These are phyloP conservation scores for Meleagris gallopavo DNA, from an alignment of 2,113 vertebrate genomes.

Conservation along the genomic window DNA sequence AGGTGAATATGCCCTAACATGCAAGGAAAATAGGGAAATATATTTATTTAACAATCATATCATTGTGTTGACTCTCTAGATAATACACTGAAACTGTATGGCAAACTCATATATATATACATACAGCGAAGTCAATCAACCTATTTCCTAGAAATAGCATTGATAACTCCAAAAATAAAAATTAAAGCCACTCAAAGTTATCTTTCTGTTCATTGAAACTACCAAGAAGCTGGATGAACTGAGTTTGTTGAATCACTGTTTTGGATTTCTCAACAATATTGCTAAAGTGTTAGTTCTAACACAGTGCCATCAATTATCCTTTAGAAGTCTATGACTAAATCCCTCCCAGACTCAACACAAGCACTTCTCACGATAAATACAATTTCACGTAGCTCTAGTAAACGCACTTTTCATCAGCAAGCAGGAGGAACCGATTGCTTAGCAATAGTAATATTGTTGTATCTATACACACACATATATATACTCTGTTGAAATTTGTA, in stretches of 20 bases:
- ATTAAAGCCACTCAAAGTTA: background rate
- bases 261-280: background rate
- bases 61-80: background rate
- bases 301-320: background rate
- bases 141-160: background rate
- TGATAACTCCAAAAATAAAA: background rate
- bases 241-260: background rate
- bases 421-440: background rate
- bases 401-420: background rate
- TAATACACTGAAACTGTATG: background rate
- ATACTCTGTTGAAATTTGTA: background rate
- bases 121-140: background rate
- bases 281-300: background rate
- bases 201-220: background rate
- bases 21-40: background rate
- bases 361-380: background rate
- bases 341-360: background rate
- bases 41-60: background rate
- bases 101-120: background rate
- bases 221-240: background rate
- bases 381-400: background rate
- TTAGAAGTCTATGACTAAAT: background rate
- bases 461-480: background rate
- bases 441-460: background rate
- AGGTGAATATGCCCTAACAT: background rate